Evolutionary conservation across 2,888 invertebrate species (phyloP), one percentile per base, ranked within the genome.

Genomic region (Heliconius ethilla): DNA sequence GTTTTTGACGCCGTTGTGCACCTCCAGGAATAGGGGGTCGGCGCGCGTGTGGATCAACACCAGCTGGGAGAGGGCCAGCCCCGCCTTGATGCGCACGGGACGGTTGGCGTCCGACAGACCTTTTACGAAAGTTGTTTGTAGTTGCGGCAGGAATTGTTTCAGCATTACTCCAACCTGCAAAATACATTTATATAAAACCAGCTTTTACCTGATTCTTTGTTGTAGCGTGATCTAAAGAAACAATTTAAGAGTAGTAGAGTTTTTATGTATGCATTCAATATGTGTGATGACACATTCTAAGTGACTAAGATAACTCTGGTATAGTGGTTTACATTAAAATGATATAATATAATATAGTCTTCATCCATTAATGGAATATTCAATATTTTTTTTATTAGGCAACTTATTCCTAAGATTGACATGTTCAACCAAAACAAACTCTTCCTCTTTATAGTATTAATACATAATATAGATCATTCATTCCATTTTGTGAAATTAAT

Each of bases 121-220:
- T 93, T 99, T 99, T 75, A 99, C 95, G 94, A 99, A 99, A 27
- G 99, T 99, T 3, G 99, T 99, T 95, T 99, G 99, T 63, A 99
- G 96, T 93, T 99, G 99, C 3, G 99, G 99, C 86, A 99, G 95
- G 95, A 99, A 99, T 89, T 99, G 99, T 91, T 99, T 99, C 90
- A 99, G 93, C 97, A 98, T 97, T 62, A 97, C 96, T 69, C 99
- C 99, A 81, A 99, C 99, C 97, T 98, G 88, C 29, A 63, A 63
- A 18, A 63, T 15, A 63, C 5, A 6, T 27, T 63, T 13, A 63
- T 15, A 63, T 63, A 15, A 25, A 2, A 15, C 63, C 10, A 59
- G 7, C 18, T 22, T 51, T 51, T 22, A 51, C 18, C 51, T 18
- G 51, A 3, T 51, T 51, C 18, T 51, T 59, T 10, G 9, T 59